Evolutionary conservation across 2,113 vertebrate genomes (phyloP).

Genomic region (Ctenomys sociabilis): DNA sequence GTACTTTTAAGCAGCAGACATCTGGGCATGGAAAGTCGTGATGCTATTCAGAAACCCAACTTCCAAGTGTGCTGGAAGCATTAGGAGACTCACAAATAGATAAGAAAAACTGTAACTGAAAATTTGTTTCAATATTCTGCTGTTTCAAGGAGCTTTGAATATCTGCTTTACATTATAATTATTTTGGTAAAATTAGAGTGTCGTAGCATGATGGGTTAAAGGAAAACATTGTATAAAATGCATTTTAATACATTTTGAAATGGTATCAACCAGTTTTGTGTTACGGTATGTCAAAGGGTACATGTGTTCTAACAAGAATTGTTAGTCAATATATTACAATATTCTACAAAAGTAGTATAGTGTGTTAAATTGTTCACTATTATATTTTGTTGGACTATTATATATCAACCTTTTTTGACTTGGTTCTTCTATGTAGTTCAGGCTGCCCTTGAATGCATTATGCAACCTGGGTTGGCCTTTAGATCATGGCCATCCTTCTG

Average conservation of each 20-base stretch:
- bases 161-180: neutral
- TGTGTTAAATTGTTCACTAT: neutral
- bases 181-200: neutral
- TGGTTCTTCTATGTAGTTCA: neutral
- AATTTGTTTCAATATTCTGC: neutral
- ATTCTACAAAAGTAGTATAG: neutral
- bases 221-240: neutral
- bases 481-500: neutral
- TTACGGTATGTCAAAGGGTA: neutral
- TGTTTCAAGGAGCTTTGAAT: neutral
- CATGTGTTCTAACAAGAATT: neutral
- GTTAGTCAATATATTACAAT: neutral
- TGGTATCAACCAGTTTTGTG: neutral
- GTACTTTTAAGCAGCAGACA: slow-evolving; percentile 63
- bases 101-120: slow-evolving; percentile 41
- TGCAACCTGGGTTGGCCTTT: too few relatives aligned
- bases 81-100: slow-evolving; percentile 29
- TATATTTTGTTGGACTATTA: neutral
- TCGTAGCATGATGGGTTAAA: neutral
- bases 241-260: slow-evolving; percentile 29
- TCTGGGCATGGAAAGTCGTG: slow-evolving; percentile 72
- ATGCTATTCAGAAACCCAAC: slow-evolving; percentile 70
- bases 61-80: slow-evolving; percentile 49
- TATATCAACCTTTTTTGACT: neutral
- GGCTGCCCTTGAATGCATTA: neutral